phyloP scores from a whole-genome alignment of 2,797 vertebrate species.

The Tadarida brasiliensis region DNA sequence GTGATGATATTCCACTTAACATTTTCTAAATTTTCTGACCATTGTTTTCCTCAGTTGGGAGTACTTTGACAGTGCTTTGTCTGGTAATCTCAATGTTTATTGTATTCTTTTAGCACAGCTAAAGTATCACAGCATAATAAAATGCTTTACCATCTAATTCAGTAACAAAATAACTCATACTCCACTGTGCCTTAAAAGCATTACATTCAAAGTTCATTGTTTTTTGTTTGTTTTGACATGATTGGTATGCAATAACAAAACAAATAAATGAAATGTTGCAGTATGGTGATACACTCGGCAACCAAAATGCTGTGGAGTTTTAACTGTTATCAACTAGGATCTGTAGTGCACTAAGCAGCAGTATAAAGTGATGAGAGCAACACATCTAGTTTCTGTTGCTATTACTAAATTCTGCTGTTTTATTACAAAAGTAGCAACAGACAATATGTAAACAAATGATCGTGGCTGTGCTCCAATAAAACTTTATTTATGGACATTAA shows the following conservation, averaged over 20 bases:
- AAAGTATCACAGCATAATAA: neutral
- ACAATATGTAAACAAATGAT: neutral
- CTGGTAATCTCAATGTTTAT: neutral
- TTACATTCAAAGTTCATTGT: neutral
- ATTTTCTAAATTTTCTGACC: constrained; percentile 15
- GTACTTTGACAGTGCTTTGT: neutral
- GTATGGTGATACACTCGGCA: neutral
- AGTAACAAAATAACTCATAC: neutral
- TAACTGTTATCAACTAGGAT: neutral
- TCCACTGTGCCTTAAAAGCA: neutral
- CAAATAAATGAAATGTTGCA: neutral
- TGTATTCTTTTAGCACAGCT: neutral
- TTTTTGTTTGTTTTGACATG: constrained; percentile 18
- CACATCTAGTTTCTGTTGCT: neutral
- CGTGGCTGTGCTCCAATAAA: constrained; percentile 19
- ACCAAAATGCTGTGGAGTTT: neutral
- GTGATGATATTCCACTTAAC: neutral
- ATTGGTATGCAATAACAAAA: constrained; percentile 9
- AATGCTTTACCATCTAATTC: neutral
- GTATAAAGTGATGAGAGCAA: neutral
- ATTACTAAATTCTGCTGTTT: neutral
- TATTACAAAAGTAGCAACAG: neutral
- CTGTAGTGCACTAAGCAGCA: neutral
- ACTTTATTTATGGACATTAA: neutral
- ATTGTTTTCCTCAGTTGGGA: neutral